These are phyloP conservation scores for Cichladusa arquata DNA, from an alignment of 2,113 vertebrate species.

Conservation along the genomic window DNA sequence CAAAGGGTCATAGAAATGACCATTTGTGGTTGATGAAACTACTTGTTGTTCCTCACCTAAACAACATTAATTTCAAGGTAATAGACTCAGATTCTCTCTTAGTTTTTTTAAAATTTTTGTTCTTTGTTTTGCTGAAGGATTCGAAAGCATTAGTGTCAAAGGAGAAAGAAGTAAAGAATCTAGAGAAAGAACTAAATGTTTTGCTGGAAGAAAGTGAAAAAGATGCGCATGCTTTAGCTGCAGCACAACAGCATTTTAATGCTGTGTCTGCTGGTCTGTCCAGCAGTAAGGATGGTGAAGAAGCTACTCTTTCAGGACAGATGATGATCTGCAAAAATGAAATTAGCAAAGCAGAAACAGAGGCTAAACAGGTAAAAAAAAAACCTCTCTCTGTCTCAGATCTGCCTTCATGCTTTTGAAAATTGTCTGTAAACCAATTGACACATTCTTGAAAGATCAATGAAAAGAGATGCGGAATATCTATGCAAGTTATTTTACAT, in stretches of 20 bases:
- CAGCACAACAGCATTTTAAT: conserved; percentile 87
- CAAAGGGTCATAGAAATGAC: not conserved
- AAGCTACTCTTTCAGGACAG: conserved; percentile 86
- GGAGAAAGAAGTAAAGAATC: conserved; percentile 84
- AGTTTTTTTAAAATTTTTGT: not conserved
- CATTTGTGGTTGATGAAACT: not conserved
- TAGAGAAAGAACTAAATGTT: conserved; percentile 68
- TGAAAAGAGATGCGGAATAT: not conserved
- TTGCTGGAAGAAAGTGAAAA: conserved; percentile 79
- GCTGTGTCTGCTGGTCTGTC: conserved; percentile 89
- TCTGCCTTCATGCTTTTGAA: not conserved
- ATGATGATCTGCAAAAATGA: conserved; percentile 96
- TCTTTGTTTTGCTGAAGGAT: conserved; percentile 74
- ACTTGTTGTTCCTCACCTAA: not conserved
- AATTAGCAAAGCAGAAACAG: conserved; percentile 89
- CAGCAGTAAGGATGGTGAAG: conserved; percentile 85
- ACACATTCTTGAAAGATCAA: not conserved
- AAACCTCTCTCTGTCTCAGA: not conserved
- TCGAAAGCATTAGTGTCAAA: conserved; percentile 82
- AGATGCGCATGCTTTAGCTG: conserved; percentile 74
- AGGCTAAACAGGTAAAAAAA: conserved; percentile 87
- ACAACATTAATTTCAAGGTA: not conserved
- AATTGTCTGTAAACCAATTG: not conserved
- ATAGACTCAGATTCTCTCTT: not conserved
- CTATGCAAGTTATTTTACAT: not conserved